Conservation (phyloP, 1,140 invertebrate species). For the Paraescarpia echinospica region DNA sequence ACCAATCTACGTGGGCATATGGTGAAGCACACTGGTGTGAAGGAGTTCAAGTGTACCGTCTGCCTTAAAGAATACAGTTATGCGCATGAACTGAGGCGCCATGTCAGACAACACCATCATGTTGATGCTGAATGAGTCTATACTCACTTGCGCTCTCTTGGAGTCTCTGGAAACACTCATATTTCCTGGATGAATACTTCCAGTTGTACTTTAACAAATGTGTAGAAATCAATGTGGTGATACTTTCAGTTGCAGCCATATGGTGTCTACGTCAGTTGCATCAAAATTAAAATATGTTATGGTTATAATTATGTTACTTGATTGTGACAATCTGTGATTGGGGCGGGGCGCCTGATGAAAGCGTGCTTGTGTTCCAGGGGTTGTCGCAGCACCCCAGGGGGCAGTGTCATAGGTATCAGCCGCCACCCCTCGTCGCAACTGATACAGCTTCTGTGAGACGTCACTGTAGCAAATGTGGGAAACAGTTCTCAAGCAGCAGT, state of each 20-base stretch:
- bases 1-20: slow-evolving; percentile 73
- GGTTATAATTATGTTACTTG: not conserved
- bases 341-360: not conserved
- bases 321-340: no score
- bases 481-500: not conserved
- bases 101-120: not conserved
- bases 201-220: not conserved
- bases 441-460: not conserved
- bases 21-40: slow-evolving; percentile 60
- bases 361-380: not conserved
- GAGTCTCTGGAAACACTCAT: not conserved
- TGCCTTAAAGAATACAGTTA: slow-evolving; percentile 70
- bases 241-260: not conserved
- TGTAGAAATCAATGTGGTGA: not conserved
- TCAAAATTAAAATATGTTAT: not conserved
- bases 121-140: not conserved
- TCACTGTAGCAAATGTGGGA: not conserved
- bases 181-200: not conserved
- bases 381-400: not conserved
- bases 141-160: not conserved
- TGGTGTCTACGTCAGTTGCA: not conserved
- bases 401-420: not conserved
- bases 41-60: slow-evolving; percentile 68
- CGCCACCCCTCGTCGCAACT: not conserved
- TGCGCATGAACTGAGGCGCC: not conserved